phyloP scores from a whole-genome alignment of 2,888 invertebrate genomes.

The Netelia virgata region DNA sequence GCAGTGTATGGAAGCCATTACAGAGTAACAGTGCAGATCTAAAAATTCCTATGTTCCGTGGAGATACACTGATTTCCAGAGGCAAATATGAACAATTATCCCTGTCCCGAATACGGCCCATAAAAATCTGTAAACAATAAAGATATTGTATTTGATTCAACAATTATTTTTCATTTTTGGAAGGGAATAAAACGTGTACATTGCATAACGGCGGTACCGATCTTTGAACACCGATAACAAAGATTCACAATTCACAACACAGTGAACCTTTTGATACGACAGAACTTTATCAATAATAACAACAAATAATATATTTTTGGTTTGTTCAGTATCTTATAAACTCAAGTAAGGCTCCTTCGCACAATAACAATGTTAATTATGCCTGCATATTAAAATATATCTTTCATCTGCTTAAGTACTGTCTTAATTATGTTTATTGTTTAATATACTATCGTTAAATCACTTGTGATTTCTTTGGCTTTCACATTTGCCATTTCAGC shows the following conservation, averaged over 20 bases:
- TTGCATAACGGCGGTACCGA: conserved; percentile 49
- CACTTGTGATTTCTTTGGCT: not conserved
- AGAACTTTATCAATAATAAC: conserved; percentile 19
- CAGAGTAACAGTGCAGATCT: no score
- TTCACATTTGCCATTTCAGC: not conserved
- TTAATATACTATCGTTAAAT: conserved; percentile 21
- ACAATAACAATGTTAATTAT: conserved; percentile 16
- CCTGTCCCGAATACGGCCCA: no score
- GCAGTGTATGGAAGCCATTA: no score
- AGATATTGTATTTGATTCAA: no score
- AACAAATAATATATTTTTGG: conserved; percentile 30
- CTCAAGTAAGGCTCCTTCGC: conserved; percentile 23
- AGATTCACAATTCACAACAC: conserved; percentile 13
- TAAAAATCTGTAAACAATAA: no score
- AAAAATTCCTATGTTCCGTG: no score
- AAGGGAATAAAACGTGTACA: not conserved
- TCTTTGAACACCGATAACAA: conserved; percentile 42
- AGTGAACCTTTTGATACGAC: not conserved
- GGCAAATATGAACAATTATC: no score
- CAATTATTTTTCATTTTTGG: no score
- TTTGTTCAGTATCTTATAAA: conserved; percentile 1
- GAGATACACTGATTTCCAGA: no score
- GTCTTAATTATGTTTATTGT: not conserved
- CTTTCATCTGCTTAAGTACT: conserved; percentile 12
- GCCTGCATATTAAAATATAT: conserved; percentile 30